phyloP scores from a whole-genome alignment of 2,888 invertebrate species.

The Laspeyria flexula region DNA sequence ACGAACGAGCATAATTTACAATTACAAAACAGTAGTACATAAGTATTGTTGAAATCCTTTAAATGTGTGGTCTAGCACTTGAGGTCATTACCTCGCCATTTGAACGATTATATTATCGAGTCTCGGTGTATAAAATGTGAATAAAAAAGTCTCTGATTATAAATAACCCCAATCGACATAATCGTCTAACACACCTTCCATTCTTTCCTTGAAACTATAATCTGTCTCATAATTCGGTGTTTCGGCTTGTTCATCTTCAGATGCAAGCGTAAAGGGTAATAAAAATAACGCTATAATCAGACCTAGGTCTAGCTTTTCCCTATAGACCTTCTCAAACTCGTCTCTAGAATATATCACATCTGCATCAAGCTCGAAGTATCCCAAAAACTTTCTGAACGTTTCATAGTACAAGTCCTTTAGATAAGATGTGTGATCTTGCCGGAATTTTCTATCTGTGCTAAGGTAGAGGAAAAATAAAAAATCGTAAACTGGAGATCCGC shows the following conservation, averaged over 20 bases:
- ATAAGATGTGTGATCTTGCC: slow-evolving; percentile 47
- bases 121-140: too few species aligned
- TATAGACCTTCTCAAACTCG: slow-evolving; percentile 52
- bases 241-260: slow-evolving; percentile 29
- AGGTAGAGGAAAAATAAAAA: slow-evolving; percentile 56
- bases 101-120: too few species aligned
- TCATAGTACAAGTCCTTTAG: slow-evolving; percentile 57
- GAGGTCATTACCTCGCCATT: too few species aligned
- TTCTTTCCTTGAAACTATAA: slow-evolving; percentile 36
- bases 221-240: slow-evolving; percentile 38
- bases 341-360: slow-evolving; percentile 47
- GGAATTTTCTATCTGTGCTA: slow-evolving; percentile 54
- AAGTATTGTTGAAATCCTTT: too few species aligned
- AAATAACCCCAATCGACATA: slow-evolving; percentile 22
- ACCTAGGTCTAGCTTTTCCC: slow-evolving; percentile 51
- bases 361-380: slow-evolving; percentile 53
- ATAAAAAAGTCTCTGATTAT: too few species aligned
- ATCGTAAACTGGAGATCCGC: slow-evolving; percentile 56
- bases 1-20: too few species aligned
- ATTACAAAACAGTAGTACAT: too few species aligned
- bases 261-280: slow-evolving; percentile 49
- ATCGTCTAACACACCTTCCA: slow-evolving; percentile 49
- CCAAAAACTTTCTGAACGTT: slow-evolving; percentile 47
- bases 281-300: slow-evolving; percentile 41
- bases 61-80: too few species aligned